Evolutionary conservation across 1,140 invertebrate species (phyloP).

Genomic region (Zaprionus davidi): DNA sequence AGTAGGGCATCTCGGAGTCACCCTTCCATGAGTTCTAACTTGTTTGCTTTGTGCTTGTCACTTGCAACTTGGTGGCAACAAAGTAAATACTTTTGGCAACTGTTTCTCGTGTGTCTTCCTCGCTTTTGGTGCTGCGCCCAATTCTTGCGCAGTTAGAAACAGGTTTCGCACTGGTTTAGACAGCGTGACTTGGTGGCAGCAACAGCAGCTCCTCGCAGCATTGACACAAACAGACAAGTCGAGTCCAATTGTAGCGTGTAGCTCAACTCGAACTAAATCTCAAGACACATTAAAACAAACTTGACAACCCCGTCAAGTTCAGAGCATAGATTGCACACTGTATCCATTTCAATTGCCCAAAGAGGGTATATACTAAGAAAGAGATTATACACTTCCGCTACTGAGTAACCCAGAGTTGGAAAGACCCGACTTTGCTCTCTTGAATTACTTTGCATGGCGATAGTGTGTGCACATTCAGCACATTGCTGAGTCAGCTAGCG

Average conservation of each 20-base stretch:
- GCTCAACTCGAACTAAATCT: background rate
- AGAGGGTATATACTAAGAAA: background rate
- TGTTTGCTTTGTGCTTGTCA: background rate
- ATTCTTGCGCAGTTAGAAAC: slow-evolving; percentile 18
- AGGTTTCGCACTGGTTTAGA: background rate
- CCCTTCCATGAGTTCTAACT: background rate
- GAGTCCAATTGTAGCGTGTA: background rate
- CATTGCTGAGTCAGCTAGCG: background rate
- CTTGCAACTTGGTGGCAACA: slow-evolving; percentile 12
- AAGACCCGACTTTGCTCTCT: background rate
- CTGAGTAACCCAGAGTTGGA: background rate
- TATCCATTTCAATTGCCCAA: background rate
- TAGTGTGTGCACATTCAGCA: background rate
- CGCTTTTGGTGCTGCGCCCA: slow-evolving; percentile 28
- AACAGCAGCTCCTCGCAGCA: background rate
- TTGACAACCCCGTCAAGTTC: slow-evolving; percentile 4
- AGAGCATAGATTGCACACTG: no score
- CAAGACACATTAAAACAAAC: background rate
- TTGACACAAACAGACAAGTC: background rate
- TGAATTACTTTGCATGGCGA: background rate
- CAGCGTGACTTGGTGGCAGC: background rate
- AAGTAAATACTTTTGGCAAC: slow-evolving; percentile 12
- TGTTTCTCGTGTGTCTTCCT: slow-evolving; percentile 19
- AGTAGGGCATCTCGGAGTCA: background rate
- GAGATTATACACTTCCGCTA: background rate